phyloP scores from a whole-genome alignment of 2,888 invertebrate species.

The Merodon equestris region DNA sequence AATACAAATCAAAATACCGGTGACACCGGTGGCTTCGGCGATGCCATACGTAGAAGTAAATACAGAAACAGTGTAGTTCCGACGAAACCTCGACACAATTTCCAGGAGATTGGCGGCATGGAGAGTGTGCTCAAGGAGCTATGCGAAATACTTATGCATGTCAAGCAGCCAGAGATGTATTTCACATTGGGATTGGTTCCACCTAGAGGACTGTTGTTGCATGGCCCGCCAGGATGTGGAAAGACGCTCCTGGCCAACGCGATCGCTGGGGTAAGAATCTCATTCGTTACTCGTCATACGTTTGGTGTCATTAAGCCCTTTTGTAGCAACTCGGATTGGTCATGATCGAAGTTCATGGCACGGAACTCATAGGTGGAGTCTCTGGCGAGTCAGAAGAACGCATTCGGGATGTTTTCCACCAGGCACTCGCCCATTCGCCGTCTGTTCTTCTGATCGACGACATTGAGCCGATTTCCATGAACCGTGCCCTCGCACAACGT shows the following conservation, averaged over 20 bases:
- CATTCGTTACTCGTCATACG: too few species aligned
- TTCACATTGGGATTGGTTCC: slow-evolving; percentile 90
- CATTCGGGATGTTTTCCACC: slow-evolving; percentile 93
- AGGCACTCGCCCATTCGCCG: slow-evolving; percentile 88
- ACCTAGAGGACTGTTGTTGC: slow-evolving; percentile 93
- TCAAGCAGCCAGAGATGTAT: slow-evolving; percentile 95
- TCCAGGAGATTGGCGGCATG: slow-evolving; percentile 88
- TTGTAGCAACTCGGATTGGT: slow-evolving; percentile 89
- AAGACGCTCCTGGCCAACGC: slow-evolving; percentile 90
- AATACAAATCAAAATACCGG: background rate
- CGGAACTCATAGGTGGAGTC: slow-evolving; percentile 95
- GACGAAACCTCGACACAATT: slow-evolving; percentile 70
- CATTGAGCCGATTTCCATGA: slow-evolving; percentile 96
- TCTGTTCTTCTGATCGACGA: slow-evolving; percentile 97
- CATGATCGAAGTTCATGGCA: slow-evolving; percentile 91
- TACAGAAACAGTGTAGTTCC: slow-evolving; percentile 74
- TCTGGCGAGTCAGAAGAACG: slow-evolving; percentile 97
- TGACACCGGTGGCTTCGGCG: slow-evolving; percentile 8
- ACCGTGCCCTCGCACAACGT: slow-evolving; percentile 92
- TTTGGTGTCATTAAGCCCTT: too few species aligned
- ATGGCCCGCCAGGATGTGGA: slow-evolving; percentile 98
- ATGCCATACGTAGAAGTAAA: slow-evolving; percentile 70
- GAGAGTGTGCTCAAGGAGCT: slow-evolving; percentile 85
- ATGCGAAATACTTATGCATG: slow-evolving; percentile 88
- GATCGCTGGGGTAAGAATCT: slow-evolving; percentile 85